Conservation (phyloP, 2,797 vertebrate species). For the Poecile montanus region DNA sequence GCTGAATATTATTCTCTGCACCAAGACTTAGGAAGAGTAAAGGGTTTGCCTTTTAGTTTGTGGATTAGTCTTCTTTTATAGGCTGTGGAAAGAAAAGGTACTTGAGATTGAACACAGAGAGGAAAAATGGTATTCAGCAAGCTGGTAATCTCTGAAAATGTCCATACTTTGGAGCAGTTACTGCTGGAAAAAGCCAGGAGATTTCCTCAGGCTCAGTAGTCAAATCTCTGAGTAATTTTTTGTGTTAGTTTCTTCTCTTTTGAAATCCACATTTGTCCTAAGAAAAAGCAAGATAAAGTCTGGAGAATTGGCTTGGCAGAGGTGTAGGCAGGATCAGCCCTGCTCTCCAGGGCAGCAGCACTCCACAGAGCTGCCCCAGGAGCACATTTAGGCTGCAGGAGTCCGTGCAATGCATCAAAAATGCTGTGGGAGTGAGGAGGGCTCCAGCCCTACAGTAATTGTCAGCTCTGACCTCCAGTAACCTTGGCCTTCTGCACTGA, state of each 20-base stretch:
- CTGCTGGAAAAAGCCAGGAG: neutral
- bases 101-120: neutral
- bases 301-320: neutral
- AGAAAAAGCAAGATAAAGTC: neutral
- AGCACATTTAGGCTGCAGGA: neutral
- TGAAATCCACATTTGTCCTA: neutral
- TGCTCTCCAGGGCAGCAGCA: neutral
- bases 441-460: neutral
- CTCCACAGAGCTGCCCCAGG: too few species aligned
- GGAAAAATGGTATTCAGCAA: neutral
- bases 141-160: slow-evolving; percentile 19
- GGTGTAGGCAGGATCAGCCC: neutral
- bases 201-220: neutral
- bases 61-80: neutral
- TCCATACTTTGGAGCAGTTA: neutral
- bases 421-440: rapidly evolving
- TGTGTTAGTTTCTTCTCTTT: neutral
- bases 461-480: neutral
- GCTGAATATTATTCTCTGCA: neutral
- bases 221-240: neutral
- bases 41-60: neutral
- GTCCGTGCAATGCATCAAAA: rapidly evolving
- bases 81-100: slow-evolving; percentile 9
- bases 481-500: neutral
- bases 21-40: neutral